Evolutionary conservation across 1,140 invertebrate species (phyloP).

Genomic region (Macrosteles quadrilineatus): DNA sequence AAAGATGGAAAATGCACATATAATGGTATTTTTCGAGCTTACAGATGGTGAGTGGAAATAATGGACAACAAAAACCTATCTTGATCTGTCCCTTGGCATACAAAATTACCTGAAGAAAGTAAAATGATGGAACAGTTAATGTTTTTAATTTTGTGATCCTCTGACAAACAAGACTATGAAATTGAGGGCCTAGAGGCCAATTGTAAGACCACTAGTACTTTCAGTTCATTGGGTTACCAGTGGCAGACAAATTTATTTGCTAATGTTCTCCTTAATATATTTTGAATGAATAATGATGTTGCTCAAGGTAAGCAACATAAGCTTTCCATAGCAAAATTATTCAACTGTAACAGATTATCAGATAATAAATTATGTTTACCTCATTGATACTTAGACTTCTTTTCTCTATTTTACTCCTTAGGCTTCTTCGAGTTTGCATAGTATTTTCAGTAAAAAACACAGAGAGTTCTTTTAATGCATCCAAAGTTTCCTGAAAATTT

Average conservation of each 20-base stretch:
- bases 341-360: neutral
- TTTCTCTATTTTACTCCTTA: constrained; percentile 91
- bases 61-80: neutral
- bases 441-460: constrained; percentile 87
- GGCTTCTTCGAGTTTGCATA: constrained; percentile 77
- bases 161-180: no score
- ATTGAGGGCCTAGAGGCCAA: no score
- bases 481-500: constrained; percentile 68
- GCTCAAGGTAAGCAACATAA: neutral
- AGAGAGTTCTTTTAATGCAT: constrained; percentile 81
- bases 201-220: no score
- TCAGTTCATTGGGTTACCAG: no score
- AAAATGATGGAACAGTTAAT: no score
- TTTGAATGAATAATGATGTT: neutral
- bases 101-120: no score
- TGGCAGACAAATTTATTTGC: no score
- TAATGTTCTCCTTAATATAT: neutral
- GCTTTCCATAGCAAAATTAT: neutral
- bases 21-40: no score
- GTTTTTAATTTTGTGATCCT: no score
- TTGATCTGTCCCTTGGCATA: neutral
- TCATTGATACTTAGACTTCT: constrained; percentile 77
- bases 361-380: constrained; percentile 41
- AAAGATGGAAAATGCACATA: no score
- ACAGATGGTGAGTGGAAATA: no score